Conservation (phyloP, 2,888 invertebrate species). For the Glyphotaelius pellucidus region DNA sequence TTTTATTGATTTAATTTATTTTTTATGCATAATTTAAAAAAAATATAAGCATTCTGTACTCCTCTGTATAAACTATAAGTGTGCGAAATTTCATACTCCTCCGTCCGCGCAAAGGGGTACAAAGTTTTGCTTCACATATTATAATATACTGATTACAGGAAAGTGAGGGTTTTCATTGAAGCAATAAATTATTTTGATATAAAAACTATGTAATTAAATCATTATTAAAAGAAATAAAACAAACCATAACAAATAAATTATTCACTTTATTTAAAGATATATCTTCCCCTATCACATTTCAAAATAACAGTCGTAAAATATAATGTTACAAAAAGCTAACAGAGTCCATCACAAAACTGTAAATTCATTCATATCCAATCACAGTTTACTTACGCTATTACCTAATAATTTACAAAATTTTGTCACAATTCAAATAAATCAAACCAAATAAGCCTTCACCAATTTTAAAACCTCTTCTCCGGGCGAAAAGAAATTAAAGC, state of each 20-base stretch:
- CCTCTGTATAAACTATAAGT: too few relatives aligned
- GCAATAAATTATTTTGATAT: not conserved
- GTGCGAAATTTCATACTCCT: too few relatives aligned
- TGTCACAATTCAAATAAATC: not conserved
- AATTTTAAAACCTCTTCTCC: not conserved
- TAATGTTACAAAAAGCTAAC: slow-evolving; percentile 33
- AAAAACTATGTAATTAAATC: not conserved
- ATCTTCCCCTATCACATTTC: slow-evolving; percentile 39
- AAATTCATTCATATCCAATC: slow-evolving; percentile 21
- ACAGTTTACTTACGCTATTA: slow-evolving; percentile 27
- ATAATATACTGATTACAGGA: too few relatives aligned
- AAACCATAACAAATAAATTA: slow-evolving; percentile 17
- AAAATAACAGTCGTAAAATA: slow-evolving; percentile 33
- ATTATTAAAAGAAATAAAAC: not conserved
- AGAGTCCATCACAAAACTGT: slow-evolving; percentile 20
- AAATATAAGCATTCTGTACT: too few relatives aligned
- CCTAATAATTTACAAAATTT: not conserved
- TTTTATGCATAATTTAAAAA: too few relatives aligned
- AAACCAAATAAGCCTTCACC: not conserved
- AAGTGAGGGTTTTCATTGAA: too few relatives aligned
- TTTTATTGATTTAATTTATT: too few relatives aligned
- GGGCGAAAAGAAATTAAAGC: not conserved
- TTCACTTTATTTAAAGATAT: slow-evolving; percentile 23
- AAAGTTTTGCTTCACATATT: too few relatives aligned
- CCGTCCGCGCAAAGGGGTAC: too few relatives aligned